phyloP scores from a whole-genome alignment of 2,888 invertebrate genomes.

The Allolobophora icterica region DNA sequence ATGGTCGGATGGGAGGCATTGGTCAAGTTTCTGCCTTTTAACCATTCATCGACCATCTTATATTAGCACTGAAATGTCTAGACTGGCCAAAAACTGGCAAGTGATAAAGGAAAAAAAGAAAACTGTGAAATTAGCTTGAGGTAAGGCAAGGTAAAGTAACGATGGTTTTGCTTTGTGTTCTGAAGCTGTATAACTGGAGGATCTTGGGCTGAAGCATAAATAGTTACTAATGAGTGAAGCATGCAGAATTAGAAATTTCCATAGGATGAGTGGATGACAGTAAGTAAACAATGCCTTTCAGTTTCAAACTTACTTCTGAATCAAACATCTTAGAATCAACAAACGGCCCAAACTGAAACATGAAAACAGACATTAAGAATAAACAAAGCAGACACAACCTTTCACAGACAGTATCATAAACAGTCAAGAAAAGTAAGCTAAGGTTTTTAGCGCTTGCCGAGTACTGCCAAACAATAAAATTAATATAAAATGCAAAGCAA shows the following conservation, averaged over 20 bases:
- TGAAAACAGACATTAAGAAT: slow-evolving; percentile 30
- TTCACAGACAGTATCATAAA: not conserved
- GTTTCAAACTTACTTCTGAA: slow-evolving; percentile 37
- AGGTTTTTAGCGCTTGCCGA: not conserved
- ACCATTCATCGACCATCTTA: not conserved
- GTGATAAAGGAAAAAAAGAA: not conserved
- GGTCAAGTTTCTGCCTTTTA: not conserved
- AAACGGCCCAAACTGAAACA: slow-evolving; percentile 77
- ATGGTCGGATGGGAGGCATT: too few relatives aligned
- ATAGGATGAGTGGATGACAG: too few relatives aligned
- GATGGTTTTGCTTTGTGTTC: too few relatives aligned
- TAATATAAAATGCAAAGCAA: too few relatives aligned
- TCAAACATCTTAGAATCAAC: slow-evolving; percentile 71
- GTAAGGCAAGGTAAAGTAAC: not conserved
- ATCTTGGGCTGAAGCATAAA: not conserved
- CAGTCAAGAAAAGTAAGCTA: not conserved
- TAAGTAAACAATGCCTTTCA: not conserved
- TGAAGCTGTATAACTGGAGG: not conserved
- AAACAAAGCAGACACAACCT: not conserved
- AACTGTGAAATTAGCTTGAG: not conserved
- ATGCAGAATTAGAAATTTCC: too few relatives aligned
- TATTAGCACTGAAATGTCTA: not conserved
- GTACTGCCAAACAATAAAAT: too few relatives aligned
- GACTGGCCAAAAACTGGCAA: not conserved
- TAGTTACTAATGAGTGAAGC: not conserved